Evolutionary conservation across 2,888 invertebrate species (phyloP).

Genomic region (Platynereis dumerilii): DNA sequence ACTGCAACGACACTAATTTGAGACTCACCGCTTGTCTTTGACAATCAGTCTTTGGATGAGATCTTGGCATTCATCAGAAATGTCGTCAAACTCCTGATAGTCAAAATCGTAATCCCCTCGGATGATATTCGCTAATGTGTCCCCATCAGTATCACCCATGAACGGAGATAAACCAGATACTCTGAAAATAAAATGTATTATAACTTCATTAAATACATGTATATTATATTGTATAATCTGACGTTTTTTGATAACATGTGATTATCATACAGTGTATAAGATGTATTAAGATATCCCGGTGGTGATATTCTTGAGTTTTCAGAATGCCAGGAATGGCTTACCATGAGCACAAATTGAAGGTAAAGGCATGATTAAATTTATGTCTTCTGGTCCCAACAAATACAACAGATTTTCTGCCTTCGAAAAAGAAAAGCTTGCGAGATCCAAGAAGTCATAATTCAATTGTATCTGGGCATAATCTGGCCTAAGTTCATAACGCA

Average conservation of each 20-base stretch:
- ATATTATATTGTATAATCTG: background rate
- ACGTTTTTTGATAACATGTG: background rate
- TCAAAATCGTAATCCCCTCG: conserved; percentile 97
- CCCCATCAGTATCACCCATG: conserved; percentile 96
- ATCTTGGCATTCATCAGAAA: conserved; percentile 93
- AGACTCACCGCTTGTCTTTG: conserved; percentile 33
- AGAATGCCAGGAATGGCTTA: no score
- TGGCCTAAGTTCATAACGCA: no score
- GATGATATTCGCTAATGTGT: conserved; percentile 99
- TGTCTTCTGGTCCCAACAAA: no score
- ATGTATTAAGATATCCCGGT: background rate
- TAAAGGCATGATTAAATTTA: no score
- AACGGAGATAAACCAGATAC: conserved; percentile 96
- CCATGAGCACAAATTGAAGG: no score
- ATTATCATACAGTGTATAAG: background rate
- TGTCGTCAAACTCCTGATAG: conserved; percentile 93
- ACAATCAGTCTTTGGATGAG: conserved; percentile 87
- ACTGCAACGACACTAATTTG: no score
- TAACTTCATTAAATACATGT: background rate
- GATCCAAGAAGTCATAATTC: no score
- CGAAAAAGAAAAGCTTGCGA: no score
- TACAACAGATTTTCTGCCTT: no score
- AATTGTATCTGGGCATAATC: no score
- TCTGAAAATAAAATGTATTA: conserved; percentile 48
- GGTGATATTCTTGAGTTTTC: no score